Evolutionary conservation across 2,888 invertebrate genomes (phyloP).

Genomic region (Euproctis similis): DNA sequence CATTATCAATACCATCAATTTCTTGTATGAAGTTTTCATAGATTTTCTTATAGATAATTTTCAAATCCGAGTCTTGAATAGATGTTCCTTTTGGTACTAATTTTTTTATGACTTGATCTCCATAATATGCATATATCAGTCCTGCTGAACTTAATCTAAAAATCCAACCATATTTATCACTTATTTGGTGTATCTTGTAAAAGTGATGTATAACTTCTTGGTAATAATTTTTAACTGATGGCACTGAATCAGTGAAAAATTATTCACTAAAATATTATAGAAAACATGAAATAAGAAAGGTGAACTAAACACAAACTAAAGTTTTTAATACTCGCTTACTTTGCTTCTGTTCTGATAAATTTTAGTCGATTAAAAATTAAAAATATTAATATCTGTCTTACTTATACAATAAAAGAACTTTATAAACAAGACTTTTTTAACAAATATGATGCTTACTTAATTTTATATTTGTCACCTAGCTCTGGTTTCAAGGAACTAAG

Average conservation of each 20-base stretch:
- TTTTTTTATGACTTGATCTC: conserved; percentile 82
- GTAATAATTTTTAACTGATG: no score
- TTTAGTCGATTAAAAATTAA: no score
- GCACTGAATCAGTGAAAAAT: no score
- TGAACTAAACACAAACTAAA: no score
- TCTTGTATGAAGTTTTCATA: conserved; percentile 94
- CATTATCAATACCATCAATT: conserved; percentile 98
- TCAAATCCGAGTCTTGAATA: conserved; percentile 65
- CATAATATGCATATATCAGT: conserved; percentile 92
- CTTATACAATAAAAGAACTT: neutral
- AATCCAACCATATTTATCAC: neutral
- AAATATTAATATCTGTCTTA: no score
- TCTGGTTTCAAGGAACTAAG: conserved; percentile 79
- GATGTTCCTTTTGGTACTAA: conserved; percentile 59
- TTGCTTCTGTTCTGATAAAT: no score
- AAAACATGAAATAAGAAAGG: no score
- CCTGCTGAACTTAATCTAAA: conserved; percentile 95
- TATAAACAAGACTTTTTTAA: neutral
- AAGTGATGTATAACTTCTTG: no score
- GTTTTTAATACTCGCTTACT: no score
- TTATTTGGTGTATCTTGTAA: no score
- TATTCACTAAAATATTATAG: no score
- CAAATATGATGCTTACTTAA: conserved; percentile 55
- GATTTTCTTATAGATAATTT: conserved; percentile 79
- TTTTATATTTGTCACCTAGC: conserved; percentile 74